Conservation (phyloP, 2,113 vertebrate species). For the Ciconia maguari region DNA sequence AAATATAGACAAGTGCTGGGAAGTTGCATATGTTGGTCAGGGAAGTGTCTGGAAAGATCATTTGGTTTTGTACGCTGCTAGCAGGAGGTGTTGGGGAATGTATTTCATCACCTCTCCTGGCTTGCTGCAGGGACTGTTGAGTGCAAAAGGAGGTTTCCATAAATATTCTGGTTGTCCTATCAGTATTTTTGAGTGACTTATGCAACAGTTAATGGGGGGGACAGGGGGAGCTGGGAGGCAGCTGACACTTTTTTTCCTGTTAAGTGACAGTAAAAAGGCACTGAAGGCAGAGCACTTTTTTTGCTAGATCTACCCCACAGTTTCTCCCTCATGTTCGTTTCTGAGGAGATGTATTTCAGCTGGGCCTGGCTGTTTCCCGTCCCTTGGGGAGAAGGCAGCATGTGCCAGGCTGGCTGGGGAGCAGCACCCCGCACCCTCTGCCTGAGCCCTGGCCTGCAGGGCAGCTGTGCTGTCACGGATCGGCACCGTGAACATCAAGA, state of each 20-base stretch:
- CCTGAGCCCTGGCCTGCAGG: fast-evolving
- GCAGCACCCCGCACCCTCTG: background rate
- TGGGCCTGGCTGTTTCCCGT: background rate
- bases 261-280: background rate
- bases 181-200: background rate
- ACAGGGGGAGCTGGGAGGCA: fast-evolving
- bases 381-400: background rate
- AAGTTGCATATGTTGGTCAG: background rate
- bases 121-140: background rate
- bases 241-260: background rate
- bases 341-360: background rate
- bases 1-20: background rate
- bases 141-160: background rate
- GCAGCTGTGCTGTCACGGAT: background rate
- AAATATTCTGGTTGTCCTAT: background rate
- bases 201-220: background rate
- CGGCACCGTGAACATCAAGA: background rate
- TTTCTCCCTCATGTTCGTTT: background rate
- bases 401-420: fast-evolving
- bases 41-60: background rate
- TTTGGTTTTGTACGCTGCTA: background rate
- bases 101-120: background rate
- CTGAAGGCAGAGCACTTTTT: background rate
- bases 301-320: background rate
- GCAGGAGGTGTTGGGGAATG: background rate